Evolutionary conservation across 2,113 vertebrate genomes (phyloP).

Genomic region (Balaeniceps rex): DNA sequence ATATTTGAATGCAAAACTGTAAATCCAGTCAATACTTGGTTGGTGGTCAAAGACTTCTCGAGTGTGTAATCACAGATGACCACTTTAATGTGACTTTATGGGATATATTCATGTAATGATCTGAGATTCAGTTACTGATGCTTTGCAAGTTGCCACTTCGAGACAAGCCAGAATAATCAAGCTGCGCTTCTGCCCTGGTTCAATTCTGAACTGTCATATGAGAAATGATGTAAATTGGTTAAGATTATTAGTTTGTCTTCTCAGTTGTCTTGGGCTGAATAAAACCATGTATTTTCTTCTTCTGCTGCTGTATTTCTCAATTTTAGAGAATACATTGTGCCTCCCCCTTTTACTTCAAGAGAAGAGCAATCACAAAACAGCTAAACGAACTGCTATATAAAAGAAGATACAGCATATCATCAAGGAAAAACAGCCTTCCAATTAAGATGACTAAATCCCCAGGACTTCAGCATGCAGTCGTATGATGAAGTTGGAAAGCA

Average conservation of each 20-base stretch:
- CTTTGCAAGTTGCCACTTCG: neutral
- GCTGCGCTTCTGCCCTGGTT: fast-evolving
- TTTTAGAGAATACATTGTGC: neutral
- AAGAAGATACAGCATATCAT: neutral
- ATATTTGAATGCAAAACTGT: neutral
- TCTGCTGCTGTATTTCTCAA: neutral
- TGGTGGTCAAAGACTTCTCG: neutral
- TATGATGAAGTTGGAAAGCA: neutral
- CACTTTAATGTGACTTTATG: neutral
- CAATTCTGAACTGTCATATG: neutral
- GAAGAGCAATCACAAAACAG: neutral
- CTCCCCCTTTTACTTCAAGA: neutral
- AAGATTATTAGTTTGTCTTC: neutral
- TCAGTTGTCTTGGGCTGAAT: neutral
- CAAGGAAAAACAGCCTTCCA: neutral
- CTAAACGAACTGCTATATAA: neutral
- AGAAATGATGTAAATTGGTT: neutral
- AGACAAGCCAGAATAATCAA: neutral
- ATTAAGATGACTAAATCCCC: neutral
- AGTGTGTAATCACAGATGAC: neutral
- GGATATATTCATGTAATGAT: neutral
- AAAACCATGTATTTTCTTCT: neutral
- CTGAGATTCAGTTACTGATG: neutral
- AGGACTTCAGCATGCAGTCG: neutral
- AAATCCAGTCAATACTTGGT: neutral